Evolutionary conservation across 2,113 vertebrate genomes (phyloP).

Genomic region (Siniperca knerii): DNA sequence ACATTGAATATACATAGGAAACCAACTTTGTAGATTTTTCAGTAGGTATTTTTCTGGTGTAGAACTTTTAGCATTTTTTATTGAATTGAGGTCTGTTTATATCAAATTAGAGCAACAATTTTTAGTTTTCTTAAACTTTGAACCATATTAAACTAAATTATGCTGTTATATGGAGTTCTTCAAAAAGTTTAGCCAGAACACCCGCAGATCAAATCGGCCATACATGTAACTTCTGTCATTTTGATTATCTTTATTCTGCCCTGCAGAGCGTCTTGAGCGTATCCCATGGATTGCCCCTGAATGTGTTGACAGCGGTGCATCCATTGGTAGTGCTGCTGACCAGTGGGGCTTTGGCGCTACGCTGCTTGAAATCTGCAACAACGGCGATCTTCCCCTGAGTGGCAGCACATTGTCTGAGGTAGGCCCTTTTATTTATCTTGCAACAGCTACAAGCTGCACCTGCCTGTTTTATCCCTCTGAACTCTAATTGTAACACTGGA

Average conservation of each 20-base stretch:
- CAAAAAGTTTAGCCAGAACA: background rate
- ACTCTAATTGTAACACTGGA: background rate
- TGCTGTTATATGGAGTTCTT: background rate
- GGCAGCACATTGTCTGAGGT: conserved; percentile 87
- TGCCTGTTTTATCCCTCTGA: background rate
- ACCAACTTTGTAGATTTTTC: background rate
- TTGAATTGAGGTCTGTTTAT: background rate
- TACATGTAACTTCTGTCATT: background rate
- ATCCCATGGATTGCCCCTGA: conserved; percentile 97
- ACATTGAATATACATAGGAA: background rate
- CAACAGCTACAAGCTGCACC: background rate
- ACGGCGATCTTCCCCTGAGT: conserved; percentile 89
- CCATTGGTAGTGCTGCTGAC: conserved; percentile 83
- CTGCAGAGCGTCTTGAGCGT: conserved; percentile 90
- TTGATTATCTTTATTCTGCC: background rate
- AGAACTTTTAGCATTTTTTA: background rate
- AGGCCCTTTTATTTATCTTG: background rate
- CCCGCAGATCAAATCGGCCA: background rate
- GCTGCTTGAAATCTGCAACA: conserved; percentile 93
- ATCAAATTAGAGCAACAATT: background rate
- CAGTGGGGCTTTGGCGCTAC: conserved; percentile 96
- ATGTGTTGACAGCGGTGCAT: conserved; percentile 80
- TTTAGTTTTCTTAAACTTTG: background rate
- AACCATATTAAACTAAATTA: background rate
- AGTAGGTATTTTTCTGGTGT: background rate